Evolutionary conservation across 2,888 invertebrate species (phyloP), one percentile per base, ranked within the genome.

Genomic region (Drosophila neotestacea): DNA sequence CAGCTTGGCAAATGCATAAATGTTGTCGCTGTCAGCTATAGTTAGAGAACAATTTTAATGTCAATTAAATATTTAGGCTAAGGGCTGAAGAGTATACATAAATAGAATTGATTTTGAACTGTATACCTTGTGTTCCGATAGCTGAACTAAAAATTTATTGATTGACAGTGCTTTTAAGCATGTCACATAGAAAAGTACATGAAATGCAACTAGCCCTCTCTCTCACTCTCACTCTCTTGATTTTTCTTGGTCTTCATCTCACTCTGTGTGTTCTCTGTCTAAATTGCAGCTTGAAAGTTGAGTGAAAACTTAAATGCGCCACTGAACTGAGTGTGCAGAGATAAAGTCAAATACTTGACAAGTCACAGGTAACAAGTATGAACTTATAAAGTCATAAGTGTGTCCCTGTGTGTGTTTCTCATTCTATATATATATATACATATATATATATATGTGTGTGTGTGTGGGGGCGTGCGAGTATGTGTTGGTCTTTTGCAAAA

Each of bases 341-440:
- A 85, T 85, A 89, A 85, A 85, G 85, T 85, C 85, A 85, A 85
- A 85, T 85, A 89, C 89, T 85, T 85, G 89, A 89, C 85, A 85
- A 85, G 85, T 85, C 89, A 70, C 89, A 85, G 85, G 85, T 85
- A 89, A 87, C 87, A 89, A 87, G 87, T 76, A 84, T 73, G 71
- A 89, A 84, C 87, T 84, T 88, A 88, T 81, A 78, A 88, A 75
- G 76, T 72, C 85, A 72, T 74, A 81, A 76, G 71, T 67, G 72
- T 73, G 66, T 41, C 34, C 30, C 55, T 22, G 22, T 47, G n/a
- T 58, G 44, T 58, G 34, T 65, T 13, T 58, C 39, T 60, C n/a
- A 51, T 28, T 50, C 41, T 58, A 22, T 22, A 22, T 2, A 22
- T 27, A 6, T 9, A 6, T 9, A 6, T 9, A 7, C 0, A 39